phyloP scores from a whole-genome alignment of 2,113 vertebrate genomes.

The Pseudolaguvia tuberculata region DNA sequence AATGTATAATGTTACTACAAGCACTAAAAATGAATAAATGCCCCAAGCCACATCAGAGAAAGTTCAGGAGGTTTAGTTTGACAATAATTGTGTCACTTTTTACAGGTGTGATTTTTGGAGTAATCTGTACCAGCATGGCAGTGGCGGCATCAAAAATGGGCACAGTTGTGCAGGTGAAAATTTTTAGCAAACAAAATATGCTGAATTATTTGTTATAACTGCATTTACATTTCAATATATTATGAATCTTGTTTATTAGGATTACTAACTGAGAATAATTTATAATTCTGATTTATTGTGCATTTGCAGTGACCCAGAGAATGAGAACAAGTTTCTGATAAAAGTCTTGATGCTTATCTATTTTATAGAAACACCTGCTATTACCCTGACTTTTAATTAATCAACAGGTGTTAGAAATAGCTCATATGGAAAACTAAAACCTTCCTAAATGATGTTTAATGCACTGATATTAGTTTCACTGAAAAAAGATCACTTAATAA shows the following conservation, averaged over 20 bases:
- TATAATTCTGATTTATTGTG: not conserved
- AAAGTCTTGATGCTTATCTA: too few relatives aligned
- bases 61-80: not conserved
- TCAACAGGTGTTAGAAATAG: too few relatives aligned
- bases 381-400: too few relatives aligned
- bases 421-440: too few relatives aligned
- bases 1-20: constrained; percentile 9
- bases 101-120: constrained; percentile 76
- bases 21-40: not conserved
- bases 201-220: not conserved
- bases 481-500: too few relatives aligned
- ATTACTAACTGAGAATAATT: not conserved
- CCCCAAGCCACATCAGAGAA: not conserved
- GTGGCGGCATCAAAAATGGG: constrained; percentile 76
- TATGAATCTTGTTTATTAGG: not conserved
- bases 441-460: too few relatives aligned
- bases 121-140: constrained; percentile 77
- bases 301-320: not conserved
- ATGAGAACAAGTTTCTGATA: not conserved
- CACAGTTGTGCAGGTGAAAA: constrained; percentile 74
- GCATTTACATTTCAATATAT: not conserved
- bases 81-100: not conserved
- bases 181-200: not conserved
- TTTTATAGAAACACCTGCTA: too few relatives aligned
- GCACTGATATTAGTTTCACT: too few relatives aligned